Evolutionary conservation across 2,888 invertebrate genomes (phyloP), one percentile per base, ranked within the genome.

Genomic region (Eurytoma californica): DNA sequence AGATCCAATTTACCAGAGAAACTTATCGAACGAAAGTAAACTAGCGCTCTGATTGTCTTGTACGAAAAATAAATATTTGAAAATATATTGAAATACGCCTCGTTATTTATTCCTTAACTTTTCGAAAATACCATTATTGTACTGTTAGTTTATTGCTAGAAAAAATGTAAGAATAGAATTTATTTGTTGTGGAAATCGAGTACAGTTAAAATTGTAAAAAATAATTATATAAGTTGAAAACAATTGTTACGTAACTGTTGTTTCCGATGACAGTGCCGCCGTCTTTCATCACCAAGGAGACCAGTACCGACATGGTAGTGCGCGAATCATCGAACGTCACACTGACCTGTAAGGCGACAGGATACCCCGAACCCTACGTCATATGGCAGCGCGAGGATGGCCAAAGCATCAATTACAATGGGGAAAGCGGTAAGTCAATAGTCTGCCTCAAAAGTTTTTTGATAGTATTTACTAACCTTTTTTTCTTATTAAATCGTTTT

Each of bases 351-450:
- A 95, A 96, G 87, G 97, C 97, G 30, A 94, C 94, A 20, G 97
- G 97, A 84, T 97, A 96, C 90, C 97, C 97, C 0, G 96, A 96
- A 86, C 97, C 97, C 16, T 97, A 96, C 90, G 97, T 97, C 84
- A 97, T 97, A 95, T 97, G 97, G 97, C 92, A 96, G 61, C 92
- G 97, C 57, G 97, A 97, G 91, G 97, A 97, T 87, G 96, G 96
- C 77, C 95, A 95, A 86, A 95, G 96, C 88, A 97, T 97, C 91
- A 94, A 95, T 90, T 96, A 96, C 91, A 96, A 96, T 87, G 96
- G 96, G n/a, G 95, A 96, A 90, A 94, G 93, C 87, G 97, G 97
- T 96, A 92, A 92, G 91, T 13, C 24, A n/a, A 13, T 28, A n/a
- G n/a, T n/a, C n/a, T n/a, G n/a, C n/a, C n/a, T n/a, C n/a, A n/a